These are phyloP conservation scores for Pedionomus torquatus DNA, from an alignment of 2,113 vertebrate genomes.

Conservation along the genomic window DNA sequence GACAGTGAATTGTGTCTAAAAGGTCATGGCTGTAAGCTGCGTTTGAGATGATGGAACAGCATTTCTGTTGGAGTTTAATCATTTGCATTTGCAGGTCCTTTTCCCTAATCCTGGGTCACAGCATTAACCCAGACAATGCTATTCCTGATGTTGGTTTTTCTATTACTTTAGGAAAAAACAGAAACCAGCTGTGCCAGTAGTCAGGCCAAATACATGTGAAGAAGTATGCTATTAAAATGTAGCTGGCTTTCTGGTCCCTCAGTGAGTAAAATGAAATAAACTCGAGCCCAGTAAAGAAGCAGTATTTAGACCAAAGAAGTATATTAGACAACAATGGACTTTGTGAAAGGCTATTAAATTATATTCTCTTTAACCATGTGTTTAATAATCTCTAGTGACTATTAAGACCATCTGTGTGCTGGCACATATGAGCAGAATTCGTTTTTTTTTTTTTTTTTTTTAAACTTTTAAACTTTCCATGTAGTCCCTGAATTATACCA, in stretches of 20 bases:
- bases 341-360: not conserved
- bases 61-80: not conserved
- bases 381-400: not conserved
- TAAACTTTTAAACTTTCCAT: not conserved
- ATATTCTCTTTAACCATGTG: not conserved
- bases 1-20: not conserved
- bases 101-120: not conserved
- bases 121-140: not conserved
- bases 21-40: not conserved
- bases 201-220: not conserved
- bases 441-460: accelerated
- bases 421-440: not conserved
- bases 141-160: not conserved
- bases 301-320: not conserved
- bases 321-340: not conserved
- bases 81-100: not conserved
- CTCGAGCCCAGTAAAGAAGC: not conserved
- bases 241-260: not conserved
- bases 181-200: not conserved
- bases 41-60: not conserved
- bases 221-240: not conserved
- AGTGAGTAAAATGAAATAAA: not conserved
- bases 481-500: not conserved
- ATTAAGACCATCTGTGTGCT: not conserved
- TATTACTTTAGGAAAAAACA: not conserved